These are phyloP conservation scores for Entomobrya multifasciata DNA, from an alignment of 2,888 invertebrate species.

Conservation along the genomic window DNA sequence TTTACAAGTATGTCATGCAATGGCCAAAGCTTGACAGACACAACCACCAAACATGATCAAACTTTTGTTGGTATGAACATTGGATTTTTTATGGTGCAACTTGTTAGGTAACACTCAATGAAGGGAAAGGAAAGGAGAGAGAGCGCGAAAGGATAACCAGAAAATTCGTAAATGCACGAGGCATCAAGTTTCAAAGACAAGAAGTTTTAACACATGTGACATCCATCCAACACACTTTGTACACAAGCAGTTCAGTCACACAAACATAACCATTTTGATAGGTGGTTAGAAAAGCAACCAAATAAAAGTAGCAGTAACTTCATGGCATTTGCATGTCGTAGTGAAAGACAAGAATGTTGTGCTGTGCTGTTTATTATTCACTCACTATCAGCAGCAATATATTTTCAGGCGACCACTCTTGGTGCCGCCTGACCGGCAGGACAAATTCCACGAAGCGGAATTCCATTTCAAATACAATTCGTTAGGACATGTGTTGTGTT, in stretches of 20 bases:
- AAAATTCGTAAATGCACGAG: neutral
- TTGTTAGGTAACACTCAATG: too few relatives aligned
- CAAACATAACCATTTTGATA: neutral
- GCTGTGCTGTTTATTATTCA: slow-evolving; percentile 29
- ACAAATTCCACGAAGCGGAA: slow-evolving; percentile 27
- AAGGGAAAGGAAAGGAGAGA: neutral
- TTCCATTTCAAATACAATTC: slow-evolving; percentile 17
- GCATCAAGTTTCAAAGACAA: neutral
- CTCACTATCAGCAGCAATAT: slow-evolving; percentile 15
- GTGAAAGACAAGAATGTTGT: too few relatives aligned
- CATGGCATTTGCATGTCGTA: too few relatives aligned
- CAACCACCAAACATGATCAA: neutral
- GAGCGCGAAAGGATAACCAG: neutral
- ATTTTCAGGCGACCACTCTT: slow-evolving; percentile 2
- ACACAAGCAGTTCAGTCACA: slow-evolving; percentile 21
- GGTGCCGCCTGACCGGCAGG: slow-evolving; percentile 35
- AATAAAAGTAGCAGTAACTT: too few relatives aligned
- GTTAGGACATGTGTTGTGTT: neutral
- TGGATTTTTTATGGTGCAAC: neutral
- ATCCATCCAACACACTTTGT: slow-evolving; percentile 16
- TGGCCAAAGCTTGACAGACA: neutral
- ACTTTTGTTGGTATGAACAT: neutral
- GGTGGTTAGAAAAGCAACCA: neutral
- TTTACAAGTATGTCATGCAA: neutral
- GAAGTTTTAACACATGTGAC: slow-evolving; percentile 31